Percentiles rank a stretch among this genome's conserved stretches.
Conservation (phyloP, 2,113 vertebrate genomes). For the Desmodus rotundus region DNA sequence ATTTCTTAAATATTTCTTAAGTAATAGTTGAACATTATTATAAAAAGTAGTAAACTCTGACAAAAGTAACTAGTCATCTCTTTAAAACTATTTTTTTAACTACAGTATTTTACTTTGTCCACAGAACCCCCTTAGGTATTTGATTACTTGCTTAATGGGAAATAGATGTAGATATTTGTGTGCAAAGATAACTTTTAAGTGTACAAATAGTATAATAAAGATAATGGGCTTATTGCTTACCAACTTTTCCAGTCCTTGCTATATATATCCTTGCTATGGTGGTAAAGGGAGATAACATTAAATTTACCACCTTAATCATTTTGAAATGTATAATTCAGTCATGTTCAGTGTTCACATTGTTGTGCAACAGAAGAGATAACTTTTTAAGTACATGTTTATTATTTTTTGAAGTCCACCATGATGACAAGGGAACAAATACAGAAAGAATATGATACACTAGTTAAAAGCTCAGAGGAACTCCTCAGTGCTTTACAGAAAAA, state of each 20-base stretch:
- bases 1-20: not conserved
- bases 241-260: not conserved
- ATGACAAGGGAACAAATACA: slow-evolving; percentile 94
- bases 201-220: not conserved
- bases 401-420: slow-evolving; percentile 81
- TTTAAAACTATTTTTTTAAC: not conserved
- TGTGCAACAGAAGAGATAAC: not conserved
- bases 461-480: slow-evolving; percentile 91
- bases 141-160: slow-evolving; percentile 10
- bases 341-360: not conserved
- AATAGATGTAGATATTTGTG: not conserved
- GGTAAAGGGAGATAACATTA: not conserved
- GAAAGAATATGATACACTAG: slow-evolving; percentile 87
- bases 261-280: not conserved
- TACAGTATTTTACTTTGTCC: not conserved
- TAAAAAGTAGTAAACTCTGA: not conserved
- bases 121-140: not conserved
- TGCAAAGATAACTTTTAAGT: not conserved
- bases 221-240: not conserved
- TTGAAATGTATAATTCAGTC: not conserved
- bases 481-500: slow-evolving; percentile 91
- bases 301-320: not conserved
- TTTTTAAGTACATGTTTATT: not conserved
- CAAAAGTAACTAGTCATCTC: not conserved
- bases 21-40: not conserved